phyloP scores from a whole-genome alignment of 2,113 vertebrate genomes.

The Melanostigma gelatinosum region DNA sequence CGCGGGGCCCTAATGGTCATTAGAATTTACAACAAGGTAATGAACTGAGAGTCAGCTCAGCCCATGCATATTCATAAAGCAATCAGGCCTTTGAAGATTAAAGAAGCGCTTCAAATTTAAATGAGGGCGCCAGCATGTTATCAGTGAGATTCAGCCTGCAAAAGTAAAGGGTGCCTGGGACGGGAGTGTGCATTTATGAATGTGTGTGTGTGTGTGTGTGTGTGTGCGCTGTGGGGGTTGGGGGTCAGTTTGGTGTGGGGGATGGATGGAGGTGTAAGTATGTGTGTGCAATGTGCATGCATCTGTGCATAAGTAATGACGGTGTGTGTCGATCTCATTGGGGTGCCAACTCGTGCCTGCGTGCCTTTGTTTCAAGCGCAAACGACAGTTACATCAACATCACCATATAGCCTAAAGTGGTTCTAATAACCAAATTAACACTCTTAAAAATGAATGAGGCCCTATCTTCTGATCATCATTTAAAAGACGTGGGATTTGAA shows the following conservation, averaged over 20 bases:
- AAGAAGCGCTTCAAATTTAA: slow-evolving; percentile 99
- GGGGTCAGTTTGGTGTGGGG: slow-evolving; percentile 64
- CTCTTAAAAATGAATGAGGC: slow-evolving; percentile 64
- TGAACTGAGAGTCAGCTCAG: slow-evolving; percentile 99
- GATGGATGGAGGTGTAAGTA: slow-evolving; percentile 45
- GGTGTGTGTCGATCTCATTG: slow-evolving; percentile 21
- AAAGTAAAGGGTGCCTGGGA: slow-evolving; percentile 88
- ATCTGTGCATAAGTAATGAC: slow-evolving; percentile 50
- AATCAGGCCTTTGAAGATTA: slow-evolving; percentile 99
- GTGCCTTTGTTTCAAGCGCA: slow-evolving; percentile 43
- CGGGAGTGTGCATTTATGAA: slow-evolving; percentile 69
- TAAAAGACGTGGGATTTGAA: slow-evolving; percentile 74
- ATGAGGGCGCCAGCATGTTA: slow-evolving; percentile 99
- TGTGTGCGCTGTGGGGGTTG: slow-evolving; percentile 48
- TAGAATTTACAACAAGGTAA: slow-evolving; percentile 99
- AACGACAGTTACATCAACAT: slow-evolving; percentile 12
- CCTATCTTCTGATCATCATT: slow-evolving; percentile 67
- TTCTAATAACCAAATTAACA: slow-evolving; percentile 62
- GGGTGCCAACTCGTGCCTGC: slow-evolving; percentile 38
- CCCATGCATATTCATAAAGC: slow-evolving; percentile 99
- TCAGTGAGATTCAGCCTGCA: slow-evolving; percentile 98
- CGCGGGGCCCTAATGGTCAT: slow-evolving; percentile 97
- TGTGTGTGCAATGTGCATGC: slow-evolving; percentile 39
- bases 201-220: slow-evolving; percentile 50
- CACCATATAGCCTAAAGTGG: slow-evolving; percentile 49